Percentiles rank a stretch among this genome's conserved stretches.
Conservation (phyloP, 1,140 invertebrate species). For the Danaus melanippus region DNA sequence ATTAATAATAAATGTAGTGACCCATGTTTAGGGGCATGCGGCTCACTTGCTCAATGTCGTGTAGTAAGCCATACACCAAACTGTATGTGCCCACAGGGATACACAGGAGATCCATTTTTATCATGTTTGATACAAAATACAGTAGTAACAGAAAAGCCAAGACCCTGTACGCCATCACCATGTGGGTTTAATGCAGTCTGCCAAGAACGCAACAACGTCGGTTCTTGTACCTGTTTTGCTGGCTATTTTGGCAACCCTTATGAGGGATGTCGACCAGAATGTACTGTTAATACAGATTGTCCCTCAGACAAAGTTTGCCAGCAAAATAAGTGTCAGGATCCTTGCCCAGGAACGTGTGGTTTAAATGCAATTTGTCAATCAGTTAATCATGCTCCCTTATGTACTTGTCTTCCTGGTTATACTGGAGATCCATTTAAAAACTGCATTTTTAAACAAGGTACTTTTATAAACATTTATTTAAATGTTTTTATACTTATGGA, state of each 20-base stretch:
- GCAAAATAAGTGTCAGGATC: slow-evolving; percentile 76
- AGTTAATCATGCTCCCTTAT: slow-evolving; percentile 74
- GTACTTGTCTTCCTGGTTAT: slow-evolving; percentile 73
- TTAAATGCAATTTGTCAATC: slow-evolving; percentile 76
- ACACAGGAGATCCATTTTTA: slow-evolving; percentile 75
- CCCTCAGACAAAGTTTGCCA: slow-evolving; percentile 74
- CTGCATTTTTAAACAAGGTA: slow-evolving; percentile 74
- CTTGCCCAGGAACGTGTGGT: slow-evolving; percentile 78
- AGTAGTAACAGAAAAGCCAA: slow-evolving; percentile 43
- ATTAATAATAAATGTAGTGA: slow-evolving; percentile 80
- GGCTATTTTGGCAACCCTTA: slow-evolving; percentile 81
- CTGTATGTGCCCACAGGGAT: slow-evolving; percentile 75
- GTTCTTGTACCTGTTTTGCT: slow-evolving; percentile 76
- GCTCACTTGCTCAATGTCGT: slow-evolving; percentile 76
- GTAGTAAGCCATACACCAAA: slow-evolving; percentile 78
- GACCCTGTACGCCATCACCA: slow-evolving; percentile 76
- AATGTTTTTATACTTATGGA: slow-evolving; percentile 3
- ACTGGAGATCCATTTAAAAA: slow-evolving; percentile 76
- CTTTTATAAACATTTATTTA: slow-evolving; percentile 27
- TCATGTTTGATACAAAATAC: slow-evolving; percentile 59
- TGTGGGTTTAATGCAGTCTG: slow-evolving; percentile 80
- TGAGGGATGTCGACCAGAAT: slow-evolving; percentile 77
- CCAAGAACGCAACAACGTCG: slow-evolving; percentile 74
- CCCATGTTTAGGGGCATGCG: slow-evolving; percentile 78
- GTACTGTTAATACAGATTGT: slow-evolving; percentile 77